A percentile compares a stretch with the other conserved stretches of the same genome.
Conservation (phyloP, 2,888 invertebrate genomes). For the Lasioglossum zephyrum region DNA sequence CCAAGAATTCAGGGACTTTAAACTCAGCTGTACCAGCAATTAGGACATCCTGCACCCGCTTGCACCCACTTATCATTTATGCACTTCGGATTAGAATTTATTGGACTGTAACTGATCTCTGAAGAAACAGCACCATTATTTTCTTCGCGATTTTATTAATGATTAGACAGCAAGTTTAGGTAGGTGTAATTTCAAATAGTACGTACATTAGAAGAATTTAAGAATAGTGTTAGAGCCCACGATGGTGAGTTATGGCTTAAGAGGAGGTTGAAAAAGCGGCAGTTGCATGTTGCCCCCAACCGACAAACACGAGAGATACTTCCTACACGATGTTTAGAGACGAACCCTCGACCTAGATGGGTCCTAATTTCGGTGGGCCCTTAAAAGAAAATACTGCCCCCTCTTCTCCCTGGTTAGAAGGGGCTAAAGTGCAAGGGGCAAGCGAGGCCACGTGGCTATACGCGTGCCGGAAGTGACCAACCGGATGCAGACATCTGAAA, state of each 20-base stretch:
- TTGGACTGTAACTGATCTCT: background rate
- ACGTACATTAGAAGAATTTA: too few species aligned
- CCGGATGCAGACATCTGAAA: slow-evolving; percentile 83
- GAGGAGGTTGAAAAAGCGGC: slow-evolving; percentile 38
- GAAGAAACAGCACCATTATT: background rate
- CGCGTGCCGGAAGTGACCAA: slow-evolving; percentile 84
- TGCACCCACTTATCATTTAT: background rate
- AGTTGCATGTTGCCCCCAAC: slow-evolving; percentile 42
- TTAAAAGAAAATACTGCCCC: slow-evolving; percentile 67
- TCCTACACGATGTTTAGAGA: slow-evolving; percentile 67
- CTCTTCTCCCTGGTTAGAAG: slow-evolving; percentile 44
- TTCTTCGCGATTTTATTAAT: too few species aligned
- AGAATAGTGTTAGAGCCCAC: too few species aligned
- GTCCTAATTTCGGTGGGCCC: slow-evolving; percentile 66
- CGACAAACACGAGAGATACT: slow-evolving; percentile 57
- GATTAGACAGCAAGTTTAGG: too few species aligned
- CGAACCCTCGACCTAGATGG: slow-evolving; percentile 63
- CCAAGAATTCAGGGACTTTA: slow-evolving; percentile 37
- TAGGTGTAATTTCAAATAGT: too few species aligned
- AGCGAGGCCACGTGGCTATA: slow-evolving; percentile 80
- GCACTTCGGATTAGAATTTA: background rate
- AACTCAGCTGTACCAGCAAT: slow-evolving; percentile 41
- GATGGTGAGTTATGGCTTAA: background rate
- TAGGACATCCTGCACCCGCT: background rate
- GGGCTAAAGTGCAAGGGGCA: slow-evolving; percentile 66